Conservation (phyloP, 2,888 invertebrate genomes). For the Caenorhabditis sp. region DNA sequence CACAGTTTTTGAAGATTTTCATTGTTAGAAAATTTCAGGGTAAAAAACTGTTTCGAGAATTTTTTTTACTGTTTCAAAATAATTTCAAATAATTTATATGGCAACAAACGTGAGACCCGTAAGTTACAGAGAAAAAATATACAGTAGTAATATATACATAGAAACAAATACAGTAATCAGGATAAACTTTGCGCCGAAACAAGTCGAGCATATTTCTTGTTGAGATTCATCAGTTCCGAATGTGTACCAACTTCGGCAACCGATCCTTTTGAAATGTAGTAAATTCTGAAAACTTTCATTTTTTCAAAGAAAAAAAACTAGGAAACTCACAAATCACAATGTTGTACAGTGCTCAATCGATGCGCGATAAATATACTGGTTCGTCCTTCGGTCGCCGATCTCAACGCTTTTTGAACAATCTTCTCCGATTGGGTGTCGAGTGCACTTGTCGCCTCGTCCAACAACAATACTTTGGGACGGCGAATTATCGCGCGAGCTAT, state of each 20-base stretch:
- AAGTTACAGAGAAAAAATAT: not conserved
- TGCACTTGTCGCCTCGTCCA: conserved; percentile 44
- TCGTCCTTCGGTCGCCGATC: conserved; percentile 40
- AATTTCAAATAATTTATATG: conserved; percentile 1
- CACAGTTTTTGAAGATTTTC: too few species aligned
- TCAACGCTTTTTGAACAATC: conserved; percentile 49
- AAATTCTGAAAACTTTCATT: conserved; percentile 32
- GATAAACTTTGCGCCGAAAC: conserved; percentile 34
- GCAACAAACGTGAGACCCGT: not conserved
- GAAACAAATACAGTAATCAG: not conserved
- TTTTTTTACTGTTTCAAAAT: too few species aligned
- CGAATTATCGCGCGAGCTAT: conserved; percentile 38
- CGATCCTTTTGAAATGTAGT: conserved; percentile 45
- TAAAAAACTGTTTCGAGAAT: too few species aligned
- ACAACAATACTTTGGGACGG: conserved; percentile 31
- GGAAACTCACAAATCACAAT: conserved; percentile 40
- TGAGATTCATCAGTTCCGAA: conserved; percentile 41
- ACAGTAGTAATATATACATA: not conserved
- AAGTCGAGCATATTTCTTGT: conserved; percentile 50
- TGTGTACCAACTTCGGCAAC: conserved; percentile 55
- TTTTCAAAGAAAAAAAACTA: not conserved
- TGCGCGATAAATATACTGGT: conserved; percentile 59
- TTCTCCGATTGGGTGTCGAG: conserved; percentile 35
- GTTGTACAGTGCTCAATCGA: conserved; percentile 53
- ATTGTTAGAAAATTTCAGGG: too few species aligned